Evolutionary conservation across 2,797 vertebrate species (phyloP), one percentile per base, ranked within the genome.

Genomic region (Vireo griseus): DNA sequence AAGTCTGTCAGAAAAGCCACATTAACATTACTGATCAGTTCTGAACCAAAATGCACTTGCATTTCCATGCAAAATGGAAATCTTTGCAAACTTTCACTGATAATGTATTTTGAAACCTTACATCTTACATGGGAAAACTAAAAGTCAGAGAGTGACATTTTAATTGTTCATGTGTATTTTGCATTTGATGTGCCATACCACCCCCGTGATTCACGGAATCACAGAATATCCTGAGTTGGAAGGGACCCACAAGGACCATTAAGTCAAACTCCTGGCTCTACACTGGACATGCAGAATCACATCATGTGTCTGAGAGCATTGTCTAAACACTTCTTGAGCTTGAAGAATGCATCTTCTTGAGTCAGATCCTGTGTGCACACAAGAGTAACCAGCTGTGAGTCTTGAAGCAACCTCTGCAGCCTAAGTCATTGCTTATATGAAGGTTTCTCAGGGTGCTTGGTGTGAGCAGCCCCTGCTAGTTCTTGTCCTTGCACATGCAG

Each of bases 401-500:
- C 33, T 69, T 45, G 19, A 29, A 62, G 39, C 28, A 59, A 10
- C 6, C 3, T 62, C 59, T 31, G 24, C 11, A 45, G 26, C 81
- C 25, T 15, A 51, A 40, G 22, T 35, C 26, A 16, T 37, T 1
- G 0, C 13, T 72, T 61, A 37, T 13, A 10, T 8, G 11, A 16
- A 71, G n/a, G 16, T 65, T 86, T 75, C 52, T 72, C 20, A 20
- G 29, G 8, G 16, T 42, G 33, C 39, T 45, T 5, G 1, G 10
- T n/a, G 17, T 6, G 5, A 83, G 40, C 44, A 79, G 55, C n/a
- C 12, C 21, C 33, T 74, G 42, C 17, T 67, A 37, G 8, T 71
- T 61, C 24, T 84, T 2, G 1, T 48, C 33, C 47, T 63, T 68
- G 29, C 26, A 39, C 0, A 0, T 10, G 0, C 15, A n/a, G 40